Conservation (phyloP, 2,797 vertebrate species). For the Ctenopoma multispine region DNA sequence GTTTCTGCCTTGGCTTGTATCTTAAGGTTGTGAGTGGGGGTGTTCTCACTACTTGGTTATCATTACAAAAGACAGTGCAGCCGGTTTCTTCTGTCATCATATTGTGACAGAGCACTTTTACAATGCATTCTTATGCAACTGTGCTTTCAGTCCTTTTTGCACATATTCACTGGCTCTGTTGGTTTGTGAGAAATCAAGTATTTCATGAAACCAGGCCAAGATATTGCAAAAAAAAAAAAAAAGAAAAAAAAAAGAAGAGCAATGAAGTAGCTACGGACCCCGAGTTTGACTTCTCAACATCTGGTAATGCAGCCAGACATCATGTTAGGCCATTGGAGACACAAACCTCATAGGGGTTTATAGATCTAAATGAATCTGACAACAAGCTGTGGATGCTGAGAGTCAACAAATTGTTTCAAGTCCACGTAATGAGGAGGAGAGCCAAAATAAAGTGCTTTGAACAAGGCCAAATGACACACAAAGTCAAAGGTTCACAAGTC, state of each 20-base stretch:
- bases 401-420: slow-evolving; percentile 68
- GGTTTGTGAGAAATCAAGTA: slow-evolving; percentile 58
- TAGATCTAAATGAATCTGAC: slow-evolving; percentile 76
- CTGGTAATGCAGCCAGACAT: slow-evolving; percentile 65
- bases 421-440: slow-evolving; percentile 63
- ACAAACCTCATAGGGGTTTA: slow-evolving; percentile 52
- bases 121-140: slow-evolving; percentile 56
- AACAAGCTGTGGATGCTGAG: slow-evolving; percentile 64
- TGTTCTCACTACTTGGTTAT: slow-evolving; percentile 31
- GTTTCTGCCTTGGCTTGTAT: slow-evolving; percentile 6
- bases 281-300: slow-evolving; percentile 70
- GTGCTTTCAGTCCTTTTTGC: slow-evolving; percentile 47
- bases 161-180: slow-evolving; percentile 41
- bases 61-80: slow-evolving; percentile 27
- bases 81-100: slow-evolving; percentile 39
- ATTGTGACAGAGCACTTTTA: slow-evolving; percentile 55
- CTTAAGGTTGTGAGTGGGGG: neutral
- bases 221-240: slow-evolving; percentile 58
- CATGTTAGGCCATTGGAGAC: slow-evolving; percentile 57
- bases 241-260: neutral
- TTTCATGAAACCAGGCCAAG: slow-evolving; percentile 65
- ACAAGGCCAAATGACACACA: slow-evolving; percentile 51
- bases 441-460: slow-evolving; percentile 73
- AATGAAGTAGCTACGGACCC: slow-evolving; percentile 49
- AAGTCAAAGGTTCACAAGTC: slow-evolving; percentile 66